Evolutionary conservation across 37 sponge, comb jelly and placozoan genomes (phyloP).

Genomic region (Hexactinellida sp.): DNA sequence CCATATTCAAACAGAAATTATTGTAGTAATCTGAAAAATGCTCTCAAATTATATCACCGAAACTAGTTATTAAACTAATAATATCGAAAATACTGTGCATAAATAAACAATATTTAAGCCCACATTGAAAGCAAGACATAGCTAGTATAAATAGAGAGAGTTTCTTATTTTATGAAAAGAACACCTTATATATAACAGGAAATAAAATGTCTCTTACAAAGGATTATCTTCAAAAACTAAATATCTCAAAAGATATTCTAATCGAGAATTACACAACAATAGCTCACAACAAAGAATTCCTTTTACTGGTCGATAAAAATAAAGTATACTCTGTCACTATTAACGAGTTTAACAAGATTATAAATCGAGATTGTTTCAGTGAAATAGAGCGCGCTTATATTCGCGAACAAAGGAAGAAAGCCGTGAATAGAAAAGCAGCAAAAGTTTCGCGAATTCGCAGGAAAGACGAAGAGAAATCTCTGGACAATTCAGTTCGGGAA

Average conservation of each 20-base stretch:
- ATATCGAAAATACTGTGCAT: no score
- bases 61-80: no score
- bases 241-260: neutral
- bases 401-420: neutral
- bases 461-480: neutral
- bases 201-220: neutral
- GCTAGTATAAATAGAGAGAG: no score
- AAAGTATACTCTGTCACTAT: neutral
- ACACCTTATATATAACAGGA: no score
- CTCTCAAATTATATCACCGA: no score
- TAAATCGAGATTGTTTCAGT: neutral
- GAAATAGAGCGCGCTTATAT: neutral
- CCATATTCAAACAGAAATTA: no score
- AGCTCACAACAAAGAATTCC: neutral
- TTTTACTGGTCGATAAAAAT: neutral
- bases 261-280: neutral
- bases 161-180: no score
- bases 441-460: neutral
- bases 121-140: no score
- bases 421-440: constrained; percentile 6
- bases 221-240: neutral
- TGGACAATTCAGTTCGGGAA: neutral
- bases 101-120: no score
- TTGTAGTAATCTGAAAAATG: no score
- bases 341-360: constrained; percentile 2